Evolutionary conservation across 2,113 vertebrate species (phyloP).

Genomic region (Cyprinodon tularosa): DNA sequence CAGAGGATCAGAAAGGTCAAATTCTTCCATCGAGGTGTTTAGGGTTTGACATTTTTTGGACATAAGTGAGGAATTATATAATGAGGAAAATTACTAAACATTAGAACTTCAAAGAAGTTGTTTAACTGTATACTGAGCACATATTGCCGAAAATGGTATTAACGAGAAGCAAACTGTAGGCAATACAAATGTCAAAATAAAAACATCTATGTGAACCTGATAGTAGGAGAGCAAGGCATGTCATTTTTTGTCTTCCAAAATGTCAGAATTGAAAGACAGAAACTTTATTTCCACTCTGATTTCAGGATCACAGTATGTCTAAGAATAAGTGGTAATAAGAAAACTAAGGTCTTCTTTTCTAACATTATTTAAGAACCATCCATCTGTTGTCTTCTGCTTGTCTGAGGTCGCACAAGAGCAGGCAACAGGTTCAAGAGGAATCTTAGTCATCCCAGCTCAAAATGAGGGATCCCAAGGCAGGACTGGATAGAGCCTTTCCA

Average conservation of each 20-base stretch:
- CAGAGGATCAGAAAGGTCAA: neutral
- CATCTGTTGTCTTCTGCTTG: no score
- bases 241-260: neutral
- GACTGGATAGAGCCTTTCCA: no score
- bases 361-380: no score
- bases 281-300: neutral
- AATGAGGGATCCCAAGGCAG: no score
- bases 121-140: neutral
- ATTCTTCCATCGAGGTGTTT: neutral
- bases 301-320: neutral
- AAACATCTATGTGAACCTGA: neutral
- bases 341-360: neutral
- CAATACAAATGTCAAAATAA: neutral
- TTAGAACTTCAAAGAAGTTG: neutral
- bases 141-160: neutral
- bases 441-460: no score
- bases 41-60: no score
- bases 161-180: neutral
- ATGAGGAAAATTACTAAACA: no score
- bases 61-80: no score
- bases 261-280: no score
- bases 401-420: no score
- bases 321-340: neutral
- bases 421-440: no score
- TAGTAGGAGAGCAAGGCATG: neutral